Percentiles rank a stretch among this genome's conserved stretches.
These are phyloP conservation scores for Malurus leucopterus DNA, from an alignment of 2,797 vertebrate species.

Conservation along the genomic window DNA sequence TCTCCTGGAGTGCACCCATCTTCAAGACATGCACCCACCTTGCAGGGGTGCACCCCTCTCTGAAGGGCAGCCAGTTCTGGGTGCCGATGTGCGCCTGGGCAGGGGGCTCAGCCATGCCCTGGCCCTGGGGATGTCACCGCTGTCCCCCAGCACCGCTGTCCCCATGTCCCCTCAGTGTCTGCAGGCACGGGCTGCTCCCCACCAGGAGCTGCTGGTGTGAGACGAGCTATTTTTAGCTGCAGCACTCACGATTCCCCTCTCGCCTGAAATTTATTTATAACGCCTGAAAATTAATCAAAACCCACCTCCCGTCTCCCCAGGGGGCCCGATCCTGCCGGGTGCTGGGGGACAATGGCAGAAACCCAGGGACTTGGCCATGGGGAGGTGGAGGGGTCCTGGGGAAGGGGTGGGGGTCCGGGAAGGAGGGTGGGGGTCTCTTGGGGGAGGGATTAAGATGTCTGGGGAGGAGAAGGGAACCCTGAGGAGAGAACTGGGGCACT, in stretches of 20 bases:
- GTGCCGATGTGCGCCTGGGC: fast-evolving
- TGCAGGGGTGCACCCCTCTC: background rate
- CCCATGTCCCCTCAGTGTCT: background rate
- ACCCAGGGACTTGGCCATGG: fast-evolving
- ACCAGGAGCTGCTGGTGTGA: background rate
- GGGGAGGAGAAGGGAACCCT: background rate
- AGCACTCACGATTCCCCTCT: constrained; percentile 29
- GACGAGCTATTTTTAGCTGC: constrained; percentile 42
- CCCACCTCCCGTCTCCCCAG: background rate
- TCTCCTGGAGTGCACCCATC: background rate
- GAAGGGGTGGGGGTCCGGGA: no score
- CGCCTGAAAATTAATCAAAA: constrained; percentile 3
- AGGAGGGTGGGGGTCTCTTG: no score
- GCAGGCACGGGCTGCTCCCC: background rate
- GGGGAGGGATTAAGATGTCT: background rate
- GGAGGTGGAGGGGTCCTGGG: background rate
- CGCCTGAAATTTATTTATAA: constrained; percentile 42
- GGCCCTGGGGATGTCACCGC: background rate
- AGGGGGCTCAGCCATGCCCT: fast-evolving
- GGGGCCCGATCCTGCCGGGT: background rate
- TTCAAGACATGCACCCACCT: background rate
- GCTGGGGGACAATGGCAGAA: no score
- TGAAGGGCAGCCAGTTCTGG: background rate
- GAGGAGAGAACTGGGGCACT: background rate
- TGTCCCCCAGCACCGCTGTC: background rate